These are phyloP conservation scores for Himalopsyche kuldschensis DNA, from an alignment of 2,888 invertebrate genomes.

Conservation along the genomic window DNA sequence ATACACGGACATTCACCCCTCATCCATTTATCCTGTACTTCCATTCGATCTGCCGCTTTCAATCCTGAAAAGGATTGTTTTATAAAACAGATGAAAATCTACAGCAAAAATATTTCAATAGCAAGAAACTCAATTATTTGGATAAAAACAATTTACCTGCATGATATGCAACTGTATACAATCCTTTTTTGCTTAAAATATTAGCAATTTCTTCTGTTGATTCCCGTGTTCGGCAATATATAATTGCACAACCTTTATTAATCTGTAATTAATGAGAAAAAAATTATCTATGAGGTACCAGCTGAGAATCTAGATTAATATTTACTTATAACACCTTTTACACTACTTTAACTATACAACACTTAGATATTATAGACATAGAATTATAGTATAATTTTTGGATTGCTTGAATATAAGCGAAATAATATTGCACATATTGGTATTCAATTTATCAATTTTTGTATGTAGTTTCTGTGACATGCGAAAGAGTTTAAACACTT, in stretches of 20 bases:
- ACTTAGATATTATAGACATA: too few relatives aligned
- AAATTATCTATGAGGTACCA: not conserved
- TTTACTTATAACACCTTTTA: not conserved
- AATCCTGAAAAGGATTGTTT: conserved; percentile 57
- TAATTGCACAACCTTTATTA: conserved; percentile 75
- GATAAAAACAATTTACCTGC: conserved; percentile 61
- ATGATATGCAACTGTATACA: conserved; percentile 85
- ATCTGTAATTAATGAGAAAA: conserved; percentile 43
- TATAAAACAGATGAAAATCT: conserved; percentile 1
- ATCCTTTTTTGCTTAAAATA: conserved; percentile 71
- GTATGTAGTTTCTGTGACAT: too few relatives aligned
- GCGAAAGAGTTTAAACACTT: too few relatives aligned
- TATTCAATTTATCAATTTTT: too few relatives aligned
- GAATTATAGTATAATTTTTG: too few relatives aligned
- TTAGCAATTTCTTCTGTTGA: conserved; percentile 83
- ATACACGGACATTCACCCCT: conserved; percentile 85
- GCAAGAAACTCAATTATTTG: not conserved
- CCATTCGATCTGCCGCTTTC: conserved; percentile 70
- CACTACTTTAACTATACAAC: too few relatives aligned
- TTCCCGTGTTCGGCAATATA: conserved; percentile 93
- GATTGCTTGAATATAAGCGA: too few relatives aligned
- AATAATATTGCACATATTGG: too few relatives aligned
- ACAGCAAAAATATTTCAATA: conserved; percentile 2
- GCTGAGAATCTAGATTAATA: not conserved
- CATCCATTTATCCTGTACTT: conserved; percentile 92